Base-by-base conservation (phyloP, 2,797 vertebrate species). In the Scarus forsteni region DNA sequence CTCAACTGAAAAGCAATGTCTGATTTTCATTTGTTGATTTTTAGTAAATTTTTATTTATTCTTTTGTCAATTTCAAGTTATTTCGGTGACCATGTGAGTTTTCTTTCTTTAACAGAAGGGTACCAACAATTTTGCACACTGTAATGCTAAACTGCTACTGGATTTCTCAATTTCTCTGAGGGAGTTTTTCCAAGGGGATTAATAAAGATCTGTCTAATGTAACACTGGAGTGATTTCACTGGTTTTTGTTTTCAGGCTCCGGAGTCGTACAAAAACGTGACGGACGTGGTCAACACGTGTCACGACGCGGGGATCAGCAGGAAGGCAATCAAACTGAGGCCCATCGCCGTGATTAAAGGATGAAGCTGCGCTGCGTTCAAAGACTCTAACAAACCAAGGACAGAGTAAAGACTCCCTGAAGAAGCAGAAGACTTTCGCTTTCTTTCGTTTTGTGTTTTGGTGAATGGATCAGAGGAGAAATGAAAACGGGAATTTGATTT, bases 271-370 rank as follows among this genome's bases (percentile, higher is more conserved):
- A 99, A 99, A 83, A 99, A 99, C 0, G 98, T 99, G 85, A 99
- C 97, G 0, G 98, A 99, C 40, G 98, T 99, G 3, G 97, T 99
- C 46, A 95, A 99, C 86, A 99, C 98, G 10, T 99, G 98, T 83
- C 97, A 99, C 0, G 95, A 96, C 42, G 98, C 97, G 3, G 98
- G 98, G 7, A 99, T 99, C 93, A 99, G 98, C 77, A 97, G 95
- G 92, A 99, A 99, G 87, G 97, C 98, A 58, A 98, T 99, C 83
- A 99, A 99, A 83, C 93, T 99, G 75, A 89, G 98, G 61, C 98
- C 98, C 0, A 98, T 99, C 40, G 98, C 97, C 10, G 98, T 99
- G 52, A 99, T 99, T 71, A 99, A 99, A 93, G 98, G 98, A 14
- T 99, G 95, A 93, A 55, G 58, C 14, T 1, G 3, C 15, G 0